A percentile compares a stretch with the other conserved stretches of the same genome.
Conservation (phyloP, 2,888 invertebrate species). For the Autographa pulchrina region DNA sequence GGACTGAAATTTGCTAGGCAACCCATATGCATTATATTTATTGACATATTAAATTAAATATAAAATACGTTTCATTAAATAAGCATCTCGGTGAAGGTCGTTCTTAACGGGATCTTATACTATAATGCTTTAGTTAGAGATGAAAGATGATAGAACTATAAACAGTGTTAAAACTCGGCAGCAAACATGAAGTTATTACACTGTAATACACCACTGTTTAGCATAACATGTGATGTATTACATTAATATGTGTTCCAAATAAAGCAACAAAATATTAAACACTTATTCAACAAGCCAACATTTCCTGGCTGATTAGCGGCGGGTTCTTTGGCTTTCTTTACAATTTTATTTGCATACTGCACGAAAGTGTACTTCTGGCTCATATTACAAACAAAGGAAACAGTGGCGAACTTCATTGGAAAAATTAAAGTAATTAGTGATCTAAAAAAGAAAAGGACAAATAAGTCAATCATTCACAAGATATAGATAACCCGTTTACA, state of each 20-base stretch:
- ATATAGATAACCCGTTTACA: too few species aligned
- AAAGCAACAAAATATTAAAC: constrained; percentile 8
- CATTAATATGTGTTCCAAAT: not conserved
- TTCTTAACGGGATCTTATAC: too few species aligned
- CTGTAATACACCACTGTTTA: not conserved
- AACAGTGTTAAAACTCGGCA: too few species aligned
- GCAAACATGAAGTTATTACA: not conserved
- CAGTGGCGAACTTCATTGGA: not conserved
- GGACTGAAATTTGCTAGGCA: too few species aligned
- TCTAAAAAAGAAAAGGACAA: not conserved
- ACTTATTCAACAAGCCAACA: constrained; percentile 25
- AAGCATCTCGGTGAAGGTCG: too few species aligned
- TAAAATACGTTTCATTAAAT: too few species aligned
- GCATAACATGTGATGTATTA: not conserved
- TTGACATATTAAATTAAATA: too few species aligned
- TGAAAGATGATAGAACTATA: too few species aligned
- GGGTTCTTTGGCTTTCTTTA: constrained; percentile 1
- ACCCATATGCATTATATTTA: too few species aligned
- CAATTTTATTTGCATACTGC: constrained; percentile 21
- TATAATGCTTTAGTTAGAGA: too few species aligned
- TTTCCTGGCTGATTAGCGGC: constrained; percentile 18
- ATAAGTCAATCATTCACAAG: too few species aligned
- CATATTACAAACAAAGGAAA: constrained; percentile 8
- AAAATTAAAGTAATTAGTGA: not conserved
- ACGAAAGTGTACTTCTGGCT: constrained; percentile 5